Conservation (phyloP, 2,888 invertebrate species). For the Drosophila pseudotakahashii region DNA sequence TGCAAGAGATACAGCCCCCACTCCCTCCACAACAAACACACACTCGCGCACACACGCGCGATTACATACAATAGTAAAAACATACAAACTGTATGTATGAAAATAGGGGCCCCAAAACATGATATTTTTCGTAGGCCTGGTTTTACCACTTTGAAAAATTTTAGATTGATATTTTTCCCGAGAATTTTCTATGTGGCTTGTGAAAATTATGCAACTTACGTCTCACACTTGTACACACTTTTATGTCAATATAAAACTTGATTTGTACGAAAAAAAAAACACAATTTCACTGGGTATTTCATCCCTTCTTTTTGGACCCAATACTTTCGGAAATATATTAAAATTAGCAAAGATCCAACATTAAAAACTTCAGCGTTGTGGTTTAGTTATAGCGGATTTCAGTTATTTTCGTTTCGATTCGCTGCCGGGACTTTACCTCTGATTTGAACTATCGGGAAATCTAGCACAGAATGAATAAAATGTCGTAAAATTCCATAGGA, state of each 20-base stretch:
- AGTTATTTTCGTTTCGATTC: conserved; percentile 9
- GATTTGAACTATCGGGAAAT: conserved; percentile 82
- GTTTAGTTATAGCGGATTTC: not conserved
- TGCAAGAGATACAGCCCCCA: conserved; percentile 36
- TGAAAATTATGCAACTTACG: conserved; percentile 81
- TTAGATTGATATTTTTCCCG: conserved; percentile 8
- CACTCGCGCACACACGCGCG: conserved; percentile 38
- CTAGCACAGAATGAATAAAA: conserved; percentile 81
- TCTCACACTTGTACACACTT: conserved; percentile 80
- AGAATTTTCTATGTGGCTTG: conserved; percentile 19
- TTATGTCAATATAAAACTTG: conserved; percentile 24
- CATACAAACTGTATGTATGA: conserved; percentile 12
- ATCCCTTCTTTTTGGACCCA: not conserved
- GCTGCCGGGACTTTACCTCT: conserved; percentile 54
- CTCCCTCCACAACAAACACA: conserved; percentile 7
- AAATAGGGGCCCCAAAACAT: conserved; percentile 11
- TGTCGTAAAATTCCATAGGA: conserved; percentile 62
- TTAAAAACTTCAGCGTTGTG: not conserved
- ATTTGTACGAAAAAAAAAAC: conserved; percentile 32
- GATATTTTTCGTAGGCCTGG: conserved; percentile 10
- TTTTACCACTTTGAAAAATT: conserved; percentile 9
- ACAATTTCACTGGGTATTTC: conserved; percentile 15
- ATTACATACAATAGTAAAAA: conserved; percentile 4
- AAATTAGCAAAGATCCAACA: not conserved
- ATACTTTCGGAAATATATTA: not conserved